Percentiles rank a stretch among this genome's conserved stretches.
Evolutionary conservation across 2,113 vertebrate species (phyloP).

Genomic region (Tretioscincus oriximinensis): DNA sequence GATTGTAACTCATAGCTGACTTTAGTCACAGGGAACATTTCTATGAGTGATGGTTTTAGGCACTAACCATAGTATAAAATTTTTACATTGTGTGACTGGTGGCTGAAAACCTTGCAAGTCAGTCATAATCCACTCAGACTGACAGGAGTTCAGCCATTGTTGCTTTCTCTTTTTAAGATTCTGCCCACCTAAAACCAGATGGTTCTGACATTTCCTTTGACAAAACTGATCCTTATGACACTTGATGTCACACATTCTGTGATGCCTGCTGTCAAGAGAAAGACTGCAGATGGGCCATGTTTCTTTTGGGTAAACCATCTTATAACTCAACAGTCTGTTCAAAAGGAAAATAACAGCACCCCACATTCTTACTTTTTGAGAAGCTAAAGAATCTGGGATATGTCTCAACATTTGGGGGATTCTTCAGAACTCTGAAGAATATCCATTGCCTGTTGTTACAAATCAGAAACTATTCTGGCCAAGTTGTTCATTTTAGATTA

Average conservation of each 20-base stretch:
- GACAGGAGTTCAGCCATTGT: constrained; percentile 10
- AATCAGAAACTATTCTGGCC: neutral
- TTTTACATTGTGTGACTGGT: constrained; percentile 11
- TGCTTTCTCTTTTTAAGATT: neutral
- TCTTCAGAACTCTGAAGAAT: neutral
- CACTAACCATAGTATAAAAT: constrained; percentile 27
- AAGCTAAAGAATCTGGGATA: neutral
- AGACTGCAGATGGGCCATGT: neutral
- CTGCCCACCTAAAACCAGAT: neutral
- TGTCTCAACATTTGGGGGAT: neutral
- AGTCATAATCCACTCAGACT: constrained; percentile 17
- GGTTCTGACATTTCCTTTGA: neutral
- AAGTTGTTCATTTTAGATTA: neutral
- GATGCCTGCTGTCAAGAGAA: neutral
- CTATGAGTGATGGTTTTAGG: constrained; percentile 28
- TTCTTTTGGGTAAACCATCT: neutral
- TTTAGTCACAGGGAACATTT: constrained; percentile 28
- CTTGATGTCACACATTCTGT: neutral
- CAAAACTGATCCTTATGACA: neutral
- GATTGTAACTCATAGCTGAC: constrained; percentile 30
- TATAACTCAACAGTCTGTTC: neutral
- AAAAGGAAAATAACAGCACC: neutral
- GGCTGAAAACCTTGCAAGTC: constrained; percentile 13
- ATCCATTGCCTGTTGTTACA: neutral
- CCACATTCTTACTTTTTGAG: neutral